Conservation (phyloP, 2,113 vertebrate genomes). For the Dolichotis patagonum region DNA sequence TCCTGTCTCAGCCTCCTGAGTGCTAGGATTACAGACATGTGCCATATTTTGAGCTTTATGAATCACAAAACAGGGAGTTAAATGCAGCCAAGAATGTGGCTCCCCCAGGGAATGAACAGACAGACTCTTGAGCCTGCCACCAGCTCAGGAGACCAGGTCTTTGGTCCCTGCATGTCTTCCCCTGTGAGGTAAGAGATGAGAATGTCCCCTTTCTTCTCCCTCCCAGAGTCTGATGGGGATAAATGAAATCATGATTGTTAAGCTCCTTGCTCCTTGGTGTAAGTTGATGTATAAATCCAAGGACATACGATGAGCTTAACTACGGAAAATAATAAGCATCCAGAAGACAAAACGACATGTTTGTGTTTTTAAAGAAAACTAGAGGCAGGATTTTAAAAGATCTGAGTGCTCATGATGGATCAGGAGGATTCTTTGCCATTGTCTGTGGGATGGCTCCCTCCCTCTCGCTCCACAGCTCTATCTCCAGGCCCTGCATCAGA, state of each 20-base stretch:
- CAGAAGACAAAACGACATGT: conserved; percentile 47
- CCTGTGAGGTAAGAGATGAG: not conserved
- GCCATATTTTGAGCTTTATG: conserved; percentile 54
- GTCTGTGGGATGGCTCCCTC: conserved; percentile 79
- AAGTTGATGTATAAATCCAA: conserved; percentile 65
- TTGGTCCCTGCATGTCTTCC: not conserved
- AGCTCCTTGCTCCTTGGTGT: conserved; percentile 54
- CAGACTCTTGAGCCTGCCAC: not conserved
- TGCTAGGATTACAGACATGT: no score
- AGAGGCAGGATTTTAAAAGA: not conserved
- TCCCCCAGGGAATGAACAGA: conserved; percentile 56
- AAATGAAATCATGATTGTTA: conserved; percentile 62
- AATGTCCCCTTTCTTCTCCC: not conserved
- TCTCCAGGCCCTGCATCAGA: conserved; percentile 85
- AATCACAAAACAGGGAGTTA: conserved; percentile 62
- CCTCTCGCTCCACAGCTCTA: conserved; percentile 77
- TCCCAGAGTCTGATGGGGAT: conserved; percentile 28
- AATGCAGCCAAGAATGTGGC: conserved; percentile 24
- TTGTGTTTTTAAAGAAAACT: conserved; percentile 67
- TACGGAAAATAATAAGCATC: conserved; percentile 59
- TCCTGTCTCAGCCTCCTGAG: no score
- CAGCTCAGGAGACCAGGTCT: conserved; percentile 25
- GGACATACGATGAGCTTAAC: conserved; percentile 57
- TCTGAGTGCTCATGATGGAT: conserved; percentile 27
- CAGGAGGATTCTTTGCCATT: conserved; percentile 68